phyloP scores from a whole-genome alignment of 2,797 vertebrate species.

The Myotis planiceps region DNA sequence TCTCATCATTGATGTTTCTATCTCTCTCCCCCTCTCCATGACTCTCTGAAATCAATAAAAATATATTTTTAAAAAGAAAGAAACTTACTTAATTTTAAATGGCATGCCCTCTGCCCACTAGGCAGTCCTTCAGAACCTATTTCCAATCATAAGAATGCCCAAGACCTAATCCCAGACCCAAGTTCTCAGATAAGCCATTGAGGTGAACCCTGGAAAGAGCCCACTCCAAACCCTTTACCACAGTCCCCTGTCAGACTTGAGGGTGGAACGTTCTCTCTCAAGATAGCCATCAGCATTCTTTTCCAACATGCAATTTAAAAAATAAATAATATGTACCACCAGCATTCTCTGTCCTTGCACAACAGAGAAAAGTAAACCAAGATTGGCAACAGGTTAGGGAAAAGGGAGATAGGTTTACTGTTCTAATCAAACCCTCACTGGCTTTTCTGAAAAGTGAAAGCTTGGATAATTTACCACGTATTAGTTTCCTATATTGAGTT shows the following conservation, averaged over 20 bases:
- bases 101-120: background rate
- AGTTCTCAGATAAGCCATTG: background rate
- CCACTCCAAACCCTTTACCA: background rate
- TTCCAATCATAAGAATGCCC: background rate
- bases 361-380: constrained; percentile 2
- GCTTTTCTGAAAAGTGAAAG: constrained; percentile 2
- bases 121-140: background rate
- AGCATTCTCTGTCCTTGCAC: background rate
- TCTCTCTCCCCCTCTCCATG: too few relatives aligned
- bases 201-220: background rate
- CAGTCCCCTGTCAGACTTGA: background rate
- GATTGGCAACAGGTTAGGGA: background rate
- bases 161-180: background rate
- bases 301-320: constrained; percentile 9
- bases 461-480: background rate
- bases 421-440: background rate
- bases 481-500: constrained; percentile 23
- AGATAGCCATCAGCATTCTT: background rate
- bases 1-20: too few relatives aligned
- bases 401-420: background rate
- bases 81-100: background rate
- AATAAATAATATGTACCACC: background rate
- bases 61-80: background rate
- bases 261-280: background rate
- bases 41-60: too few relatives aligned